Conservation (phyloP, 2,113 vertebrate genomes). For the Tachysurus vachellii region DNA sequence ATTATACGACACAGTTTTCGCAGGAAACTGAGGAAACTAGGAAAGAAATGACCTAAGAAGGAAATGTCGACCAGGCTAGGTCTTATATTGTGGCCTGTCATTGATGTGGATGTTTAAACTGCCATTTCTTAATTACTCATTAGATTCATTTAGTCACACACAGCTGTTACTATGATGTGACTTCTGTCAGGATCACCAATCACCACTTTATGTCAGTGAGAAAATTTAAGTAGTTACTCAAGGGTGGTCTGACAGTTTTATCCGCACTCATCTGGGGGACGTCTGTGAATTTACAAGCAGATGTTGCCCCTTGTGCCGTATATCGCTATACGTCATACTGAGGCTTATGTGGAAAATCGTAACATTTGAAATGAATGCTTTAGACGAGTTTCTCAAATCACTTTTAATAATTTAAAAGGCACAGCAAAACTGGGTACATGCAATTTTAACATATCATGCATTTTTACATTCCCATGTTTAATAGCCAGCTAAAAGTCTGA, state of each 20-base stretch:
- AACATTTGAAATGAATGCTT: neutral
- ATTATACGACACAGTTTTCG: neutral
- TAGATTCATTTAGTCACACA: neutral
- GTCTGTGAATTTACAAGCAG: constrained; percentile 1
- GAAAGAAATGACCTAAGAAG: constrained; percentile 23
- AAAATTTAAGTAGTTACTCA: neutral
- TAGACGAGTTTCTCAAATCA: neutral
- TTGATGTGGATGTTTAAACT: neutral
- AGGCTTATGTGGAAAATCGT: neutral
- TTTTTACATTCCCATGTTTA: neutral
- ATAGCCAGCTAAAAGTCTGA: neutral
- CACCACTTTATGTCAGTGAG: neutral
- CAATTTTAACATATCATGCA: neutral
- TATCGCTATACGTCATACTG: neutral
- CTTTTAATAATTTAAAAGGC: neutral
- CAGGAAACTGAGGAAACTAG: neutral
- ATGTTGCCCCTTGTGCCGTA: neutral
- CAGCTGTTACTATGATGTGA: neutral
- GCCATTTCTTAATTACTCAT: neutral
- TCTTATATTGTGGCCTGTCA: neutral
- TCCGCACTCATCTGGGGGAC: neutral
- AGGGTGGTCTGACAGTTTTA: neutral
- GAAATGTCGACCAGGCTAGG: neutral
- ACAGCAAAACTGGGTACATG: too few species aligned
- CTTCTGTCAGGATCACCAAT: neutral